A percentile compares a stretch with the other conserved stretches of the same genome.
Evolutionary conservation across 2,888 invertebrate genomes (phyloP).

Genomic region (Parnassius orleans): DNA sequence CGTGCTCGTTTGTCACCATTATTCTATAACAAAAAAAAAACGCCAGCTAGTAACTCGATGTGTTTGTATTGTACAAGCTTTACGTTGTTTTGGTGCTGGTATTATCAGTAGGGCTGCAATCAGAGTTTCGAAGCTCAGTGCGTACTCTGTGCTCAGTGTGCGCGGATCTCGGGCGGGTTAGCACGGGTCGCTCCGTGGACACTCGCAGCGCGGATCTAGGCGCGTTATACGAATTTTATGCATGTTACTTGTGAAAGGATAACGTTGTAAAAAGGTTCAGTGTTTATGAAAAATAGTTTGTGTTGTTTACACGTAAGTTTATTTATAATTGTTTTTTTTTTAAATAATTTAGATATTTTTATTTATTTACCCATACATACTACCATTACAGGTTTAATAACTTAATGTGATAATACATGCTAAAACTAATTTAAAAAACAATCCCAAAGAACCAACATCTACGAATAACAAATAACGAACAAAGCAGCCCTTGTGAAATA

Average conservation of each 20-base stretch:
- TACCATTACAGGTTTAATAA: no score
- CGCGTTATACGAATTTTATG: background rate
- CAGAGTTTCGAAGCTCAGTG: background rate
- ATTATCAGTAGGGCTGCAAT: background rate
- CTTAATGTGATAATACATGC: no score
- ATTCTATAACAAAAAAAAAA: no score
- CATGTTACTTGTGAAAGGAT: constrained; percentile 13
- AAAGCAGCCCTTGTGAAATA: no score
- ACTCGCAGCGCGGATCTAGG: constrained; percentile 2
- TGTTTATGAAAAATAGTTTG: constrained; percentile 1
- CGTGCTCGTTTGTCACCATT: no score
- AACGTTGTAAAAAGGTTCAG: background rate
- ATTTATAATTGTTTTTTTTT: background rate
- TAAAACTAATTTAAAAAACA: no score
- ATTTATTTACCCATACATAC: no score
- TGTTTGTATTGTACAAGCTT: background rate
- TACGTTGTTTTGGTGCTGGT: background rate
- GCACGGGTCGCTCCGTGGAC: constrained; percentile 16
- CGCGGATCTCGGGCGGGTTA: constrained; percentile 13
- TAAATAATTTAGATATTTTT: no score
- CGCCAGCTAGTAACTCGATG: no score
- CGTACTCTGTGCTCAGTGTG: constrained; percentile 14
- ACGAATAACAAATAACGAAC: no score
- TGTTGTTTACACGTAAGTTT: constrained; percentile 10
- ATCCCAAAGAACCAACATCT: no score